Evolutionary conservation across 2,113 vertebrate genomes (phyloP).

Genomic region (Dipodomys stephensi): DNA sequence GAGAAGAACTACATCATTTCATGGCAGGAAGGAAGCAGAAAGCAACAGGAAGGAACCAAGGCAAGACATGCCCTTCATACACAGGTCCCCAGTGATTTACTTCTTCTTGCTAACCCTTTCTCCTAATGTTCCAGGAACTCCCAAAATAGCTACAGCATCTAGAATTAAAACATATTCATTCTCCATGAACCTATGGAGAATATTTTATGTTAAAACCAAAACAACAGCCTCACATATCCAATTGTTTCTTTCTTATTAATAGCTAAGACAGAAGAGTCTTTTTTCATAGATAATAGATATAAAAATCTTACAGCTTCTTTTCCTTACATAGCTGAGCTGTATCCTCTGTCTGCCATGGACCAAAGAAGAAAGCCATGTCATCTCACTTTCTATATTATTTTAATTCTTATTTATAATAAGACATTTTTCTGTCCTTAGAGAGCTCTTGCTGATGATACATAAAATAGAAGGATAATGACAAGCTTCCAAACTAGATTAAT

Average conservation of each 20-base stretch:
- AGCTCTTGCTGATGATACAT: neutral
- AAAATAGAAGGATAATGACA: constrained; percentile 10
- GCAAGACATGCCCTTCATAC: too few species aligned
- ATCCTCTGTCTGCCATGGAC: neutral
- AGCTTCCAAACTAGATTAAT: neutral
- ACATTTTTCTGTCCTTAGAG: neutral
- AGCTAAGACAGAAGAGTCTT: neutral
- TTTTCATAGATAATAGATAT: neutral
- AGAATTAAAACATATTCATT: too few species aligned
- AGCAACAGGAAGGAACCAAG: too few species aligned
- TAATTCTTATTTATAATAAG: neutral
- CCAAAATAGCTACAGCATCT: too few species aligned
- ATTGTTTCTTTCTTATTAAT: neutral
- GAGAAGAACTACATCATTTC: too few species aligned
- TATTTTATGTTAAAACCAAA: too few species aligned
- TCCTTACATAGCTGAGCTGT: neutral
- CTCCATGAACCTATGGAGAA: too few species aligned
- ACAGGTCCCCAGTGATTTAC: too few species aligned
- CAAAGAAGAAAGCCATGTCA: neutral
- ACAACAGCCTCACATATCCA: neutral
- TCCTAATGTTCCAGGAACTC: too few species aligned
- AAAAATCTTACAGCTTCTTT: constrained; percentile 9
- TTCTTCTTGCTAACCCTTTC: too few species aligned
- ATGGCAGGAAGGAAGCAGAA: too few species aligned
- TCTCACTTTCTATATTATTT: neutral